Conservation (phyloP, 2,797 vertebrate species). For the Craterocephalus amniculus region DNA sequence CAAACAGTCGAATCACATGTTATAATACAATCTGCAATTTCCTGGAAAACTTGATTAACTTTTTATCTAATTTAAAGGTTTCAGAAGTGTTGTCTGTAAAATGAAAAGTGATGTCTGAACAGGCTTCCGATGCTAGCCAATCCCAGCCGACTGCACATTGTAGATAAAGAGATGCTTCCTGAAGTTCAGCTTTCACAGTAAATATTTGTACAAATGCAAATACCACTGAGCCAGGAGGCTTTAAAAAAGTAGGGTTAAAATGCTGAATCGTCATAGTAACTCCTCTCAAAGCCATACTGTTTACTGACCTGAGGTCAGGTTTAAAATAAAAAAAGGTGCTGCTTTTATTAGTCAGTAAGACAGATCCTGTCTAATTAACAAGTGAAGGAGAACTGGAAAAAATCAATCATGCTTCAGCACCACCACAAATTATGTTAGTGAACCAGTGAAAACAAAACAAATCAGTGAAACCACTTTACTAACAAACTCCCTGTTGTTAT, state of each 20-base stretch:
- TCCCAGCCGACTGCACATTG: too few species aligned
- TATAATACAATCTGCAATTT: too few species aligned
- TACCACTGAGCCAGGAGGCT: not conserved
- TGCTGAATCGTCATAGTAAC: not conserved
- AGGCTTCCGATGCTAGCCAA: too few species aligned
- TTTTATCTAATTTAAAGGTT: too few species aligned
- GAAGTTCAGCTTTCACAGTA: too few species aligned
- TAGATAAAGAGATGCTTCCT: too few species aligned
- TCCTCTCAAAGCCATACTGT: not conserved
- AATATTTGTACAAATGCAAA: not conserved
- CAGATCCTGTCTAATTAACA: not conserved
- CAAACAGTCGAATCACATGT: too few species aligned
- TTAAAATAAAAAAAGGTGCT: too few species aligned
- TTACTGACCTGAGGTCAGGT: not conserved
- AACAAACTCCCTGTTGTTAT: conserved; percentile 24
- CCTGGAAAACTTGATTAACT: too few species aligned
- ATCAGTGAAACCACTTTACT: not conserved
- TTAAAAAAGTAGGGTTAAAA: not conserved
- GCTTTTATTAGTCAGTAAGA: not conserved
- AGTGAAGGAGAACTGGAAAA: not conserved
- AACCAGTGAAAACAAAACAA: not conserved
- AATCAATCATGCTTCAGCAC: not conserved
- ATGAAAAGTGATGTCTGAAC: too few species aligned
- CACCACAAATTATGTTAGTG: not conserved
- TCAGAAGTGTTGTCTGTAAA: too few species aligned